Evolutionary conservation across 2,113 vertebrate genomes (phyloP), one percentile per base, ranked within the genome.

Genomic region (Petromus typicus): DNA sequence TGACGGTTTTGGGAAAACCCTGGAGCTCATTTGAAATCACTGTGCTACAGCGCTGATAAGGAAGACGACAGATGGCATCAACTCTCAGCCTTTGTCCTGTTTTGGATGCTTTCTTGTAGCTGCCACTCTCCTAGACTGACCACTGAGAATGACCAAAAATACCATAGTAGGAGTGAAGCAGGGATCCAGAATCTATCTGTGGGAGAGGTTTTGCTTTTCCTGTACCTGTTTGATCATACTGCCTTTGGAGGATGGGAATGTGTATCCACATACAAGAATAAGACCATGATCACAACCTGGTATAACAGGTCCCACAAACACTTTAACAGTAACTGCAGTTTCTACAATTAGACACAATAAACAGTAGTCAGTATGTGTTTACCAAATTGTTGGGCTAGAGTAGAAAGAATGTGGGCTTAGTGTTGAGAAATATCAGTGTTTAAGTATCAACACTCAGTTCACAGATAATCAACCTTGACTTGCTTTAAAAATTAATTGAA

Each of bases 371-470:
- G 43, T 40, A 37, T 56, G 10, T 85, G 59, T 56, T 56, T 83
- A 80, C 14, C 22, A 83, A 87, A 79, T 79, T 17, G 13, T 9
- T 71, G 11, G 54, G 82, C 37, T 59, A 10, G 3, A 67, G 2
- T 54, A 59, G 79, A 56, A 73, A 84, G 20, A 88, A 80, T 81
- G 63, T 56, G 18, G 34, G 5, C 12, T 88, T 91, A 79, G 27
- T 40, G 37, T 11, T 69, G 56, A 93, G 84, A 82, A 80, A 73
- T 12, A 54, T 59, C 17, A 32, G 48, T 17, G 11, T 86, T 95
- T 80, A 89, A 87, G 92, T 80, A 71, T 59, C 45, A 95, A 22
- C 64, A 81, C 4, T 45, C 20, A n/a, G 90, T 87, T 94, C 71
- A 87, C 4, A 63, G 7, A 64, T 73, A 80, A 71, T 92, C 86